phyloP scores from a whole-genome alignment of 2,113 vertebrate species.

The Chlorodrepanis virens region DNA sequence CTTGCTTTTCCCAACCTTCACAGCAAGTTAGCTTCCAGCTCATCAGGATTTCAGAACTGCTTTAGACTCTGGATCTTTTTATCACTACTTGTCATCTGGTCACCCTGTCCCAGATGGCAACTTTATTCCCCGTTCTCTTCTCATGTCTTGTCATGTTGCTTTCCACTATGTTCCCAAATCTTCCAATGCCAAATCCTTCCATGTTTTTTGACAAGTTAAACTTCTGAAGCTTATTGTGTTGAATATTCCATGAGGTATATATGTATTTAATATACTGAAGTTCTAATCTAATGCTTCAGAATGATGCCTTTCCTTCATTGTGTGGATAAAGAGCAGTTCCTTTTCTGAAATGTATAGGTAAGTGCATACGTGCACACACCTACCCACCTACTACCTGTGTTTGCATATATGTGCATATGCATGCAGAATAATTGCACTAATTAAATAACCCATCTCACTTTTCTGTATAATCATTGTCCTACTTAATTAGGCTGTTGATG shows the following conservation, averaged over 20 bases:
- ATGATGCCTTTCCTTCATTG: conserved; percentile 53
- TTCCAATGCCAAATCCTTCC: neutral
- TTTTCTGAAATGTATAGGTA: conserved; percentile 56
- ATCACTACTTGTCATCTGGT: neutral
- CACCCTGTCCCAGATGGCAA: neutral
- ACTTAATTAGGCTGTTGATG: neutral
- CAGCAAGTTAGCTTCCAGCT: neutral
- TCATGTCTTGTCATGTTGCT: neutral
- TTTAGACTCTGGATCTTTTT: neutral
- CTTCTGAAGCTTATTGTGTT: conserved; percentile 11
- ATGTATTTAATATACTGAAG: conserved; percentile 35
- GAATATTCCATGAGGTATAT: neutral
- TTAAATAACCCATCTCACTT: conserved; percentile 19
- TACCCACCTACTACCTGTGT: conserved; percentile 1
- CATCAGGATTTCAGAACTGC: neutral
- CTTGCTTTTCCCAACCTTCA: neutral
- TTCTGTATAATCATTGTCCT: neutral
- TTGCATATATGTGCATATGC: conserved; percentile 18
- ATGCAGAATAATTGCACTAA: conserved; percentile 30
- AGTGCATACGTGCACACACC: conserved; percentile 43
- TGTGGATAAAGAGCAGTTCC: conserved; percentile 49
- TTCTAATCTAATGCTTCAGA: conserved; percentile 58
- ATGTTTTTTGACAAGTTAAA: neutral
- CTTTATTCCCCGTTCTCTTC: neutral
- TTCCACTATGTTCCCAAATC: neutral